Base-by-base conservation (phyloP, 2,797 vertebrate species). In the Hyperoplus lanceolatus region DNA sequence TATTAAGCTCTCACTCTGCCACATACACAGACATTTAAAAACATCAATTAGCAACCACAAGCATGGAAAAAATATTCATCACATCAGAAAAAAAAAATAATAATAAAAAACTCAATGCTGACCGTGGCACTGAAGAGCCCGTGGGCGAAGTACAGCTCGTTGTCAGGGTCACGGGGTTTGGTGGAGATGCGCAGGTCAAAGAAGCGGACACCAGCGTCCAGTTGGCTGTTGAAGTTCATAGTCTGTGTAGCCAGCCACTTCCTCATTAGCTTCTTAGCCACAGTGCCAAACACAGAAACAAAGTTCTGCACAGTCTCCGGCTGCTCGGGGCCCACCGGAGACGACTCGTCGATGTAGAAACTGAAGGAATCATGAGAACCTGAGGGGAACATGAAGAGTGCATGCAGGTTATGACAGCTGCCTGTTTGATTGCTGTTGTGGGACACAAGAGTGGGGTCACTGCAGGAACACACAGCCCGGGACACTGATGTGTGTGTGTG, bases 301-400 rank as follows among this genome's bases (percentile, higher is more conserved):
- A 99, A 99, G 93, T 98, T 99, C 95, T 99, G 98, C 84, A 99
- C 97, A 0, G 97, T 98, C 92, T 99, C 98, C 0, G 98, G 97
- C 85, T 99, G 98, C 84, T 99, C 98, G 0, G 98, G 98, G 10
- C 98, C 98, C 67, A 99, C 97, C 0, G 98, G 98, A 86, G 98
- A 99, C 1, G 98, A 94, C 92, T 99, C 98, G 12, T 99, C 97
- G 0, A 99, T 99, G 95, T 99, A 99, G 95, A 99, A 99, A 81
- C 98, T 99, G 93, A 99, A 99, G 49, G 98, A 99, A 79, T 99
- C 98, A n/a, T 99, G 98, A 89, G 98, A 99, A 45, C 98, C 98
- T 99, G 91, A 73, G 92, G 87, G 66, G 72, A 70, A 68, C 46
- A 59, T 50, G 56, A 84, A 29, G 70, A 72, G n/a, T 75, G 67